A percentile compares a stretch with the other conserved stretches of the same genome.
These are phyloP conservation scores for Latrodectus hesperus DNA, from an alignment of 2,888 invertebrate species.

Conservation along the genomic window DNA sequence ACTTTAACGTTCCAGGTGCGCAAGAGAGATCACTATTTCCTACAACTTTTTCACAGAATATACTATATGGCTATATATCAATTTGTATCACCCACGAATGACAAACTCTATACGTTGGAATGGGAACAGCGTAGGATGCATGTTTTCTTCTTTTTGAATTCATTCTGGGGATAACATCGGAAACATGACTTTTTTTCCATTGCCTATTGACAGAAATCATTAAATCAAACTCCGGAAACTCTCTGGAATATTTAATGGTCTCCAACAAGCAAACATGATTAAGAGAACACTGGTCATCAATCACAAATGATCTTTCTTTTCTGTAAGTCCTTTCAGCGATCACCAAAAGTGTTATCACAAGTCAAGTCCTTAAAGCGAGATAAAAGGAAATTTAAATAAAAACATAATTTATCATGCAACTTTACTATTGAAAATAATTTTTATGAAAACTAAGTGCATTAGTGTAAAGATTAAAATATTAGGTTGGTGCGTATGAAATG, in stretches of 20 bases:
- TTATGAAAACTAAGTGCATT: no score
- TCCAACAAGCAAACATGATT: conserved; percentile 8
- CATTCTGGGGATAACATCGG: conserved; percentile 8
- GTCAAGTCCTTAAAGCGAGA: no score
- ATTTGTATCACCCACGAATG: conserved; percentile 39
- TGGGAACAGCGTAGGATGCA: conserved; percentile 4
- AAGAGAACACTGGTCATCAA: conserved; percentile 4
- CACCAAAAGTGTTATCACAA: no score
- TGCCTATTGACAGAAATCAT: conserved; percentile 36
- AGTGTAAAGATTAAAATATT: no score
- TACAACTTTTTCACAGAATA: no score
- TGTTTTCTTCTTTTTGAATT: not conserved
- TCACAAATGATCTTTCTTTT: conserved; percentile 3
- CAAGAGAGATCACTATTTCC: no score
- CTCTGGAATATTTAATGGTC: conserved; percentile 20
- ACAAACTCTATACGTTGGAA: conserved; percentile 5
- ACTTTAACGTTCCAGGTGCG: no score
- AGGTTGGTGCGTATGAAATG: no score
- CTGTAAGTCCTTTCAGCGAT: no score
- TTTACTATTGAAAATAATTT: no score
- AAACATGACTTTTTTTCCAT: not conserved
- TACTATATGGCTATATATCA: conserved; percentile 4
- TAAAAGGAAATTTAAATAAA: no score
- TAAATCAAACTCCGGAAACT: conserved; percentile 43
- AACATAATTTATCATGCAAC: no score